A percentile compares a stretch with the other conserved stretches of the same genome.
Evolutionary conservation across 2,888 invertebrate genomes (phyloP).

Genomic region (Plebejus argus): DNA sequence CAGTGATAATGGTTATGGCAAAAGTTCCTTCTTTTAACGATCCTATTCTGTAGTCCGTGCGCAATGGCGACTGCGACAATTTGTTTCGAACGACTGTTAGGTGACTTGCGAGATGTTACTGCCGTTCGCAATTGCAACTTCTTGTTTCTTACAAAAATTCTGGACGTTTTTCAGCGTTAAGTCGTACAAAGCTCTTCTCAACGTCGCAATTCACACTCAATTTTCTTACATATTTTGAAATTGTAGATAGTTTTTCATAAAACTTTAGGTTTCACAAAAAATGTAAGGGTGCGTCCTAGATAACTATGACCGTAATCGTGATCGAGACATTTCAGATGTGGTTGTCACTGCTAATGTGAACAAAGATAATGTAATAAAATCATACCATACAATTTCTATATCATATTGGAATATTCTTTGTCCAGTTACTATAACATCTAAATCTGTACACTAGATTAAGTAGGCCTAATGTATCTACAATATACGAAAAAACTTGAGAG

Average conservation of each 20-base stretch:
- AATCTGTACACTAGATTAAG: too few relatives aligned
- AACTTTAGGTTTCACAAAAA: too few relatives aligned
- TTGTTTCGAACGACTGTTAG: constrained; percentile 58
- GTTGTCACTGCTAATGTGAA: too few relatives aligned
- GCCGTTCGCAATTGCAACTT: constrained; percentile 47
- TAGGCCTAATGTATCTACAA: too few relatives aligned
- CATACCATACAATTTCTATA: too few relatives aligned
- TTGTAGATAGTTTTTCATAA: background rate
- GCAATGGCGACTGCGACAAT: constrained; percentile 52
- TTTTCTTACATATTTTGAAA: background rate
- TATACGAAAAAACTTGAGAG: too few relatives aligned
- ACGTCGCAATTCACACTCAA: background rate
- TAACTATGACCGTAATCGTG: too few relatives aligned
- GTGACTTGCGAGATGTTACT: constrained; percentile 52
- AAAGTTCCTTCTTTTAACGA: constrained; percentile 67
- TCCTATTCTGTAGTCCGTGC: constrained; percentile 52
- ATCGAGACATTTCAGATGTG: too few relatives aligned
- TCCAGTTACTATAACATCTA: too few relatives aligned
- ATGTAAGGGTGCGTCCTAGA: too few relatives aligned
- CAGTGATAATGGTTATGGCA: constrained; percentile 75
- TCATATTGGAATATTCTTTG: too few relatives aligned
- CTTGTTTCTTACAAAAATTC: constrained; percentile 47
- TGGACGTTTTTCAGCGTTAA: constrained; percentile 33
- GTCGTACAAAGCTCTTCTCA: background rate
- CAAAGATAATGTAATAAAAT: too few relatives aligned